These are phyloP conservation scores for Anolis sagrei DNA, from an alignment of 2,113 vertebrate genomes.

Conservation along the genomic window DNA sequence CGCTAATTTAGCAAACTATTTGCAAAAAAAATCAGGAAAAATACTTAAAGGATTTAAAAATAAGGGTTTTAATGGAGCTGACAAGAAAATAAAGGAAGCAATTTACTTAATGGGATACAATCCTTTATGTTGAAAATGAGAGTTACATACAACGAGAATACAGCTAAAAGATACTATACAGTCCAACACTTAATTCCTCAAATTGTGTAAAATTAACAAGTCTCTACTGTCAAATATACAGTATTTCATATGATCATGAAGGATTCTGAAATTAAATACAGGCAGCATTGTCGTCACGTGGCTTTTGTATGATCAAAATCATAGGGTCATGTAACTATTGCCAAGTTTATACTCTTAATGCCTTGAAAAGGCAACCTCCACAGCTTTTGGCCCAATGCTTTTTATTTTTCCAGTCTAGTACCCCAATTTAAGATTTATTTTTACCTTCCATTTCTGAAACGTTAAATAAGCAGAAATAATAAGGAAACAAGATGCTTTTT, in stretches of 20 bases:
- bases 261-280: conserved; percentile 74
- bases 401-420: conserved; percentile 70
- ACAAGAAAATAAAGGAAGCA: conserved; percentile 77
- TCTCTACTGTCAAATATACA: conserved; percentile 78
- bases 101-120: conserved; percentile 77
- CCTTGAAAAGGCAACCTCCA: conserved; percentile 64
- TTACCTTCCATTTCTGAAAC: conserved; percentile 52
- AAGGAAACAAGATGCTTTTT: conserved; percentile 64
- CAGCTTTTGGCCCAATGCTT: conserved; percentile 60
- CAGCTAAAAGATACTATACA: conserved; percentile 78
- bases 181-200: conserved; percentile 77
- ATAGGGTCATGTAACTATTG: conserved; percentile 72
- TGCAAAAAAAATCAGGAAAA: conserved; percentile 76
- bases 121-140: conserved; percentile 75
- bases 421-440: conserved; percentile 65
- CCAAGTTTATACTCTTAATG: conserved; percentile 68
- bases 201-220: conserved; percentile 77
- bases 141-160: conserved; percentile 76
- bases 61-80: conserved; percentile 78
- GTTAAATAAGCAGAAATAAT: conserved; percentile 55
- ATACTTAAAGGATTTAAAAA: conserved; percentile 77
- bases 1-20: conserved; percentile 75
- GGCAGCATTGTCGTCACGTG: conserved; percentile 70
- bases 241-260: conserved; percentile 72
- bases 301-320: conserved; percentile 71